phyloP scores from a whole-genome alignment of 2,113 vertebrate genomes.

The Gracilinanus agilis region DNA sequence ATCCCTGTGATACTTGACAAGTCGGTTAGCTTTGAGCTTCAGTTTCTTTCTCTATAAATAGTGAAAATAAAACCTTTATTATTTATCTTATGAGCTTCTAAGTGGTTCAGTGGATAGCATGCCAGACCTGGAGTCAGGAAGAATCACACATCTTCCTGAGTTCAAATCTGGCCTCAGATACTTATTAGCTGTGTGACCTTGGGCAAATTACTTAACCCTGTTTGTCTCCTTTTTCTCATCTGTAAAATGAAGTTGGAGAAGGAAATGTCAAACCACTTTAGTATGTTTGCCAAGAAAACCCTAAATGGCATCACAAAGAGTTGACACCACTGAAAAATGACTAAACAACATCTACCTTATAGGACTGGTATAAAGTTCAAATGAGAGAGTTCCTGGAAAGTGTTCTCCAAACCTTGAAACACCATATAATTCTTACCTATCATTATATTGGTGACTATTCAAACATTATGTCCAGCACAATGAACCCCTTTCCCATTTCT shows the following conservation, averaged over 20 bases:
- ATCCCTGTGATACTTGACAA: not conserved
- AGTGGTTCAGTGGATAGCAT: too few relatives aligned
- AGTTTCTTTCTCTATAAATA: not conserved
- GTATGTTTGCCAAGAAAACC: too few relatives aligned
- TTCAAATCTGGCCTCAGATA: too few relatives aligned
- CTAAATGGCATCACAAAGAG: too few relatives aligned
- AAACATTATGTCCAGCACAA: not conserved
- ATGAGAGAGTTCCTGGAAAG: not conserved
- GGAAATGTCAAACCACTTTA: too few relatives aligned
- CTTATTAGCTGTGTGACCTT: too few relatives aligned
- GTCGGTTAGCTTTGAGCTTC: not conserved
- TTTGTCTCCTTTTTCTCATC: too few relatives aligned
- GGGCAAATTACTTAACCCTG: too few relatives aligned
- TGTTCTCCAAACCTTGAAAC: not conserved
- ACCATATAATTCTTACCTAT: not conserved
- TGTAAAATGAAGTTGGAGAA: too few relatives aligned
- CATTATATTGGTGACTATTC: not conserved
- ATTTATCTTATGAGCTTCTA: not conserved
- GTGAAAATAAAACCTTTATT: not conserved
- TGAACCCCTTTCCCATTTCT: not conserved
- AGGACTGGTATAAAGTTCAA: not conserved
- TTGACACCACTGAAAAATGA: too few relatives aligned
- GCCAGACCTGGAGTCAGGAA: too few relatives aligned
- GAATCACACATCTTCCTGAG: too few relatives aligned
- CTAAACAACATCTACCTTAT: not conserved